These are phyloP conservation scores for Albula goreensis DNA, from an alignment of 2,113 vertebrate genomes.

Conservation along the genomic window DNA sequence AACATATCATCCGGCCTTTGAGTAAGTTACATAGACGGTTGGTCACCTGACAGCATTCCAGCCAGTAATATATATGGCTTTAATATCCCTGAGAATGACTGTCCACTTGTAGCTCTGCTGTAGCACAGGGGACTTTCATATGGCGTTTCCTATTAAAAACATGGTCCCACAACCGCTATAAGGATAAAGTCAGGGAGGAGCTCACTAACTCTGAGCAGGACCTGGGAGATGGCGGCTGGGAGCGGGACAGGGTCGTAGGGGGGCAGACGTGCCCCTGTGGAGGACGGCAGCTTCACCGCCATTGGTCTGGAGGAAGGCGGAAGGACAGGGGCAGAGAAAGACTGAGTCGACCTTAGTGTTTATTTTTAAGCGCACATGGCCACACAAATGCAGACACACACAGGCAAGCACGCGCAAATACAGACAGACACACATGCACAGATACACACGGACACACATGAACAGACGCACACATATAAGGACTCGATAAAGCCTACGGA, in stretches of 20 bases:
- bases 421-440: not conserved
- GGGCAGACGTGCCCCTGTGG: conserved; percentile 86
- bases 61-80: not conserved
- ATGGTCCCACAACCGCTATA: no score
- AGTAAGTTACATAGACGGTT: no score
- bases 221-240: conserved; percentile 90
- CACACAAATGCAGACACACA: not conserved
- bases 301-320: conserved; percentile 72
- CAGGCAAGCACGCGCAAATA: not conserved
- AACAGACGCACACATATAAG: not conserved
- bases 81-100: not conserved
- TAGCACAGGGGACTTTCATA: not conserved
- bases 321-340: not conserved
- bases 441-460: not conserved
- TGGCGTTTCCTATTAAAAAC: not conserved
- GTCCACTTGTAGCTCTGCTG: not conserved
- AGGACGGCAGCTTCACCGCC: conserved; percentile 93
- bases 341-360: not conserved
- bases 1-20: no score
- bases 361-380: not conserved
- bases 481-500: not conserved
- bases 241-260: conserved; percentile 89
- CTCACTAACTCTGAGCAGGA: conserved; percentile 85
- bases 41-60: no score
- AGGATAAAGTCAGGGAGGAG: not conserved